Base-by-base conservation (phyloP, 2,113 vertebrate species). In the Psammodynastes pulverulentus region DNA sequence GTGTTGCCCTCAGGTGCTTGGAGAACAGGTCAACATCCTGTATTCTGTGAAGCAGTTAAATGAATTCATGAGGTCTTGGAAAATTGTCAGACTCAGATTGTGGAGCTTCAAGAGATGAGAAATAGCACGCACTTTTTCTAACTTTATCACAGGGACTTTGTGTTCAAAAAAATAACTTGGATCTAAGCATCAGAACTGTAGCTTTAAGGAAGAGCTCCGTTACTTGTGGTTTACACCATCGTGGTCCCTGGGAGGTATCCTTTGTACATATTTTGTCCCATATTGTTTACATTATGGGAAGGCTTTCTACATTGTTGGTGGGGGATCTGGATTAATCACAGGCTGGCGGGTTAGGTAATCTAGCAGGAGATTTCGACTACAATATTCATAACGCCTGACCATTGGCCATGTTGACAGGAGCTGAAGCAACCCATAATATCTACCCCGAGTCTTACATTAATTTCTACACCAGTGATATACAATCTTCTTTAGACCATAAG, bases 1-100 rank as follows among this genome's bases (percentile, higher is more conserved):
- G 52, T 53, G 53, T 9, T 56, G 53, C 21, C 53, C 52, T 56
- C 23, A 56, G 7, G 7, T 56, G 21, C 54, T 26, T 26, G 54
- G 24, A 58, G 24, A 58, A 58, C 3, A 24, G 8, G 54, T 9
- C 8, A 58, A 58, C 23, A 8, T 58, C 54, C 54, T 56, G 23
- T 26, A 8, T 9, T 56, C 54, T 56, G 54, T 26, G 8, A 56
- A 56, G 54, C 54, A 23, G 5, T 56, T 56, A 46, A 87, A 92
- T 39, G 0, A 62, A 2, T 34, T 87, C 87, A 94, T 94, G 48
- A 9, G 91, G 94, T 93, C 93, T 95, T 94, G 93, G 94, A 96
- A 95, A 95, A 54, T 89, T 94, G 94, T 87, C 89, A 94, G 89
- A 95, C 94, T 95, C 94, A 92, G 95, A 92, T 94, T 95, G 95